Evolutionary conservation across 2,113 vertebrate genomes (phyloP).

Genomic region (Xyrauchen texanus): DNA sequence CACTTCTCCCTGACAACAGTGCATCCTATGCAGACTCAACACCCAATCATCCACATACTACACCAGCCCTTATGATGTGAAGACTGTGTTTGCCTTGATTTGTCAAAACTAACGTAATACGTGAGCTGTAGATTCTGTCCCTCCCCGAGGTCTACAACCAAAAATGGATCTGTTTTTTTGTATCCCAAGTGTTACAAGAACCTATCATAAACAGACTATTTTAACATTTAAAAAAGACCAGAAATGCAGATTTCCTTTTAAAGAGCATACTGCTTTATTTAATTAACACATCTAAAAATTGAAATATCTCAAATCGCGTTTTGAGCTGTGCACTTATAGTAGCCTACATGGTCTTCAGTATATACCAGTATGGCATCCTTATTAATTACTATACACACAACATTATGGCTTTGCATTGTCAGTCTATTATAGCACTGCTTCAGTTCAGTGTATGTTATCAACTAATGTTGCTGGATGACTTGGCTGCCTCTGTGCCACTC

Average conservation of each 20-base stretch:
- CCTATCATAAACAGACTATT: background rate
- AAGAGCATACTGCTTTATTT: background rate
- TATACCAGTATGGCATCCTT: background rate
- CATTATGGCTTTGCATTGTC: background rate
- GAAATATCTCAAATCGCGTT: no score
- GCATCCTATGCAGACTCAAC: constrained; percentile 53
- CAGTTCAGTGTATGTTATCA: background rate
- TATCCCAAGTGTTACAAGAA: no score
- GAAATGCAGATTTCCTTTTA: background rate
- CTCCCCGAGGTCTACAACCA: no score
- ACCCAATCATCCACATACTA: constrained; percentile 53
- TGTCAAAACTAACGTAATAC: background rate
- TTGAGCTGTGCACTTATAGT: no score
- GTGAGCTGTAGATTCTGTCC: no score
- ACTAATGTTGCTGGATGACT: background rate
- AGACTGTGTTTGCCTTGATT: background rate
- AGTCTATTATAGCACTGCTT: background rate
- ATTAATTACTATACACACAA: background rate
- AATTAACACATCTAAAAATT: background rate
- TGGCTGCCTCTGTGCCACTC: background rate
- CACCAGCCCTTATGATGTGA: constrained; percentile 11
- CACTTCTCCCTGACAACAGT: constrained; percentile 60
- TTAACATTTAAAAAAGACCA: background rate
- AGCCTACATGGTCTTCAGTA: background rate
- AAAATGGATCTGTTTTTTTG: no score